These are phyloP conservation scores for Bombus impatiens DNA, from an alignment of 1,140 invertebrate genomes.

Conservation along the genomic window DNA sequence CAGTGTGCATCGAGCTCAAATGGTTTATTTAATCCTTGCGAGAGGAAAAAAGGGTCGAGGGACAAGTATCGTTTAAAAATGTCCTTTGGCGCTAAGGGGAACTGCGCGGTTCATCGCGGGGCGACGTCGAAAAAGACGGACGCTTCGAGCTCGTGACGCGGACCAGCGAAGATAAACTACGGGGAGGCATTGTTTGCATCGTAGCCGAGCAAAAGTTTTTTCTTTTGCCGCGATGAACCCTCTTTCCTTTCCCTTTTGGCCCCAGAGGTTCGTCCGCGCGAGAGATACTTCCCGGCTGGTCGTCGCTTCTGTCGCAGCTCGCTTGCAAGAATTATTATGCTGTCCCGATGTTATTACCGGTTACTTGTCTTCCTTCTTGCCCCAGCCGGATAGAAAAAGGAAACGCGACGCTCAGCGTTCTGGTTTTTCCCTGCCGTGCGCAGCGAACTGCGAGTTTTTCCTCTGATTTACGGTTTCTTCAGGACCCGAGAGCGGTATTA, in stretches of 20 bases:
- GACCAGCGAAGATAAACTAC: constrained; percentile 15
- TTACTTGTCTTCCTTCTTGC: constrained; percentile 14
- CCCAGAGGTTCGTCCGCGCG: not conserved
- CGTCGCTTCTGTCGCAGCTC: constrained; percentile 29
- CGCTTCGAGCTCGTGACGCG: not conserved
- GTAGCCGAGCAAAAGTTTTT: not conserved
- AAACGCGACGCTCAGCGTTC: not conserved
- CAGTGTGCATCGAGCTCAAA: not conserved
- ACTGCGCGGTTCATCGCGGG: not conserved
- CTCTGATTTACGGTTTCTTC: not conserved
- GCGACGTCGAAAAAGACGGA: constrained; percentile 11
- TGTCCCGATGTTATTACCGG: constrained; percentile 46
- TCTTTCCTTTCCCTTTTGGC: not conserved
- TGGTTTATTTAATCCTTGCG: not conserved
- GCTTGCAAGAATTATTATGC: constrained; percentile 48
- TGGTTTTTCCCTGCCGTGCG: not conserved
- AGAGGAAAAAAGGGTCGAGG: not conserved
- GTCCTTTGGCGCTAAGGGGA: not conserved
- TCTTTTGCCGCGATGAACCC: not conserved
- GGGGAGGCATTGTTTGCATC: constrained; percentile 63
- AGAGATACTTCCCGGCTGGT: constrained; percentile 42
- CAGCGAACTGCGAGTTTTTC: constrained; percentile 6
- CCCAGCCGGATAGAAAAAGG: not conserved
- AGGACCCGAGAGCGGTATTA: not conserved
- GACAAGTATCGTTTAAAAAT: not conserved